Conservation (phyloP, 2,888 invertebrate genomes). For the Heliconius ismenius region DNA sequence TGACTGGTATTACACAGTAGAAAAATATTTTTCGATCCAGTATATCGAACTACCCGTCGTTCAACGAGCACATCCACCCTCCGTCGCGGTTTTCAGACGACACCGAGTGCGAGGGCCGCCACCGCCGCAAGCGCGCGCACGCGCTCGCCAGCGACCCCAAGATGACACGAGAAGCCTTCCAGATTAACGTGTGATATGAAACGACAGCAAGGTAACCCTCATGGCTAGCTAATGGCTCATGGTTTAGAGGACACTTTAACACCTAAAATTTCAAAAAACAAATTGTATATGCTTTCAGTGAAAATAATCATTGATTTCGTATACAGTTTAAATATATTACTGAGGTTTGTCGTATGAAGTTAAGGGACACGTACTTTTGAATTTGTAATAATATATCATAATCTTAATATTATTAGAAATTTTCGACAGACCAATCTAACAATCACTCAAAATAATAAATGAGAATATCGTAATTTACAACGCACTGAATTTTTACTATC, state of each 20-base stretch:
- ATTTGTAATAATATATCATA: conserved; percentile 15
- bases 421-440: conserved; percentile 12
- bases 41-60: conserved; percentile 90
- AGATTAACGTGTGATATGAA: conserved; percentile 85
- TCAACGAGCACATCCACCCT: conserved; percentile 92
- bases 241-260: background rate
- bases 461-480: conserved; percentile 4
- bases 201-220: background rate
- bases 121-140: conserved; percentile 66
- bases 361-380: background rate
- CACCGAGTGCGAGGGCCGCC: conserved; percentile 82
- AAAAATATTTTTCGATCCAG: conserved; percentile 69
- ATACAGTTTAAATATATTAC: background rate
- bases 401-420: background rate
- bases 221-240: background rate
- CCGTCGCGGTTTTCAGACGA: conserved; percentile 93
- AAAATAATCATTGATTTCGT: background rate
- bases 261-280: background rate
- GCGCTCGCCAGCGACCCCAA: conserved; percentile 68
- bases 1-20: conserved; percentile 45
- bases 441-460: background rate
- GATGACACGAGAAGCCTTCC: conserved; percentile 86
- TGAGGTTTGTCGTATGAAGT: background rate
- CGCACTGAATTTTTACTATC: conserved; percentile 28
- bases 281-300: conserved; percentile 3